Evolutionary conservation across 1,140 invertebrate genomes (phyloP), one percentile per base, ranked within the genome.

Genomic region (Aradophagus sp.): DNA sequence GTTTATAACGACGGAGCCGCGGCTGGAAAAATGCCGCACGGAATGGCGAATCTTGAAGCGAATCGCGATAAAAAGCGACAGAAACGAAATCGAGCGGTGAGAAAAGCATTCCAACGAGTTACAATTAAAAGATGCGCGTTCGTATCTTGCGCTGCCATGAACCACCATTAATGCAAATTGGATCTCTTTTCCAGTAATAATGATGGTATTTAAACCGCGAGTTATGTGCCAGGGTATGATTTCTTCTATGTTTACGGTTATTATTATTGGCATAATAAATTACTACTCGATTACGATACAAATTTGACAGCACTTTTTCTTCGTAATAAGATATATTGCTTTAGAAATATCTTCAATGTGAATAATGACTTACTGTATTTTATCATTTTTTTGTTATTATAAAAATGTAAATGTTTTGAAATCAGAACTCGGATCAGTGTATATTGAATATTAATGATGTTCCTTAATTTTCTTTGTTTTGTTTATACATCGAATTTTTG

Each of bases 101-200:
- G 27, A 7, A 19, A 19, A 23, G 13, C 31, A 16, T 26, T 20
- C n/a, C 6, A 58, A 58, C 53, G 39, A 58, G 41, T 58, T 45
- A 45, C 53, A 45, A 58, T 58, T 56, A 34, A 58, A 45, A 27
- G 35, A 34, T 55, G 50, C 38, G 26, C 50, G 41, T 55, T 55
- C 38, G 26, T 55, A 42, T 42, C 52, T 56, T 44, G 16, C 52
- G 12, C 14, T 12, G 39, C 31, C 31, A 44, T 45, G 31, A 7
- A 4, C 20, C 19, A 11, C 16, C 53, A 15, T 58, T 45, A 47
- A 59, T 59, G 55, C 55, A 61, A 61, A 48, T 61, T 48, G 35
- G 6, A 32, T 20, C 27, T 26, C 27, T 47, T 29, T 41, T 5
- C 34, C 27, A 47, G 27, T 41, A 61, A 50, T 61, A 61, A 48